These are phyloP conservation scores for Parelbella ahira DNA, from an alignment of 2,888 invertebrate species.

Conservation along the genomic window DNA sequence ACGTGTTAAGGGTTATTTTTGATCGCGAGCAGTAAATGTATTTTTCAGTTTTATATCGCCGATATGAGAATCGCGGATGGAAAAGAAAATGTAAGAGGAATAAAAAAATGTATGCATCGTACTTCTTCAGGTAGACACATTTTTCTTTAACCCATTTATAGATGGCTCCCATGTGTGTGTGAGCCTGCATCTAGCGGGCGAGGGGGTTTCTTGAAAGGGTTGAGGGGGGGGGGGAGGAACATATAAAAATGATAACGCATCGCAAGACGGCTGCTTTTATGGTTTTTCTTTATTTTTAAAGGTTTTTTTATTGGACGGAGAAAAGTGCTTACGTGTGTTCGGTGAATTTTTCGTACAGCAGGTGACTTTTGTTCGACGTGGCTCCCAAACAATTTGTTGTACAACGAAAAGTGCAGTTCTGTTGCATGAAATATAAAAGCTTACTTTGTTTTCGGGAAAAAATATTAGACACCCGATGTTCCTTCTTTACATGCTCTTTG, in stretches of 20 bases:
- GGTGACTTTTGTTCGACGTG: slow-evolving; percentile 11
- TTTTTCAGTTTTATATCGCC: slow-evolving; percentile 81
- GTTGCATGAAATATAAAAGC: too few species aligned
- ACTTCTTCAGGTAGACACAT: slow-evolving; percentile 81
- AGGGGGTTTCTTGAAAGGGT: slow-evolving; percentile 47
- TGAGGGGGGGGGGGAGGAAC: slow-evolving; percentile 57
- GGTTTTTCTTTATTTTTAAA: slow-evolving; percentile 78
- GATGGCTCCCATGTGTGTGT: slow-evolving; percentile 54
- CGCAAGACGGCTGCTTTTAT: slow-evolving; percentile 80
- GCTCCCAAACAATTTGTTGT: too few species aligned
- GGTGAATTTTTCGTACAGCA: slow-evolving; percentile 31
- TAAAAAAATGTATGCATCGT: slow-evolving; percentile 77
- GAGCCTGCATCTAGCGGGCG: slow-evolving; percentile 54
- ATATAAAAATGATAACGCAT: slow-evolving; percentile 81
- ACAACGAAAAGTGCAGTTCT: too few species aligned
- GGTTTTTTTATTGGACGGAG: slow-evolving; percentile 64
- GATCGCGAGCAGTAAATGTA: slow-evolving; percentile 56
- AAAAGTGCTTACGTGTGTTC: slow-evolving; percentile 38
- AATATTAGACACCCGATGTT: too few species aligned
- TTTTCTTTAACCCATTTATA: slow-evolving; percentile 81
- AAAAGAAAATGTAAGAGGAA: slow-evolving; percentile 77
- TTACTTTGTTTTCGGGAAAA: too few species aligned
- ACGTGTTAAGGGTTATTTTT: slow-evolving; percentile 37
- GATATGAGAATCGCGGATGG: slow-evolving; percentile 80
- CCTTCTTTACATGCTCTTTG: too few species aligned